A percentile compares a stretch with the other conserved stretches of the same genome.
phyloP scores from a whole-genome alignment of 2,888 invertebrate species.

The Mermis nigrescens region DNA sequence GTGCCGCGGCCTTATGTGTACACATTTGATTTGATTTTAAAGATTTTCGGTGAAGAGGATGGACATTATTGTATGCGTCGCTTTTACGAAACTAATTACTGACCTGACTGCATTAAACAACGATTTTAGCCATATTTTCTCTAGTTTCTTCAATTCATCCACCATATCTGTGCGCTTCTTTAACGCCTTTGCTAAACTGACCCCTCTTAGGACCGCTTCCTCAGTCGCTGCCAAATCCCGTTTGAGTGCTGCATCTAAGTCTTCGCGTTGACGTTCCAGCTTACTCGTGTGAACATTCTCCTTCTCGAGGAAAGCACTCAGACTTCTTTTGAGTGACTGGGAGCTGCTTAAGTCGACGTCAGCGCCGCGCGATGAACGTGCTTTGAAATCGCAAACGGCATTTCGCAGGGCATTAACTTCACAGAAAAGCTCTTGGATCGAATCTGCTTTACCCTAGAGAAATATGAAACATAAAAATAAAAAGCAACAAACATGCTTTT shows the following conservation, averaged over 20 bases:
- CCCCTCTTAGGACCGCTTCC: not conserved
- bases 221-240: not conserved
- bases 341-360: not conserved
- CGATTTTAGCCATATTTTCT: not conserved
- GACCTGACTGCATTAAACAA: not conserved
- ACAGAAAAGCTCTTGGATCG: not conserved
- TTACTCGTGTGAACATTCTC: too few species aligned
- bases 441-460: not conserved
- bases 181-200: not conserved
- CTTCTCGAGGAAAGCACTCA: too few species aligned
- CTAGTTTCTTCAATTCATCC: not conserved
- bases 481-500: too few species aligned
- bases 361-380: not conserved
- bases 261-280: too few species aligned
- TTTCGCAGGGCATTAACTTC: not conserved
- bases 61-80: too few species aligned
- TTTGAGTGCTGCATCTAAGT: too few species aligned
- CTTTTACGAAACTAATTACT: too few species aligned
- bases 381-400: not conserved
- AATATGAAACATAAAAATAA: too few species aligned
- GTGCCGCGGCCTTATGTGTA: too few species aligned
- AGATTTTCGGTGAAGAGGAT: too few species aligned
- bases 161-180: not conserved
- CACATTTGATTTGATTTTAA: too few species aligned
- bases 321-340: not conserved